These are phyloP conservation scores for Nerophis lumbriciformis DNA, from an alignment of 2,113 vertebrate species.

Conservation along the genomic window DNA sequence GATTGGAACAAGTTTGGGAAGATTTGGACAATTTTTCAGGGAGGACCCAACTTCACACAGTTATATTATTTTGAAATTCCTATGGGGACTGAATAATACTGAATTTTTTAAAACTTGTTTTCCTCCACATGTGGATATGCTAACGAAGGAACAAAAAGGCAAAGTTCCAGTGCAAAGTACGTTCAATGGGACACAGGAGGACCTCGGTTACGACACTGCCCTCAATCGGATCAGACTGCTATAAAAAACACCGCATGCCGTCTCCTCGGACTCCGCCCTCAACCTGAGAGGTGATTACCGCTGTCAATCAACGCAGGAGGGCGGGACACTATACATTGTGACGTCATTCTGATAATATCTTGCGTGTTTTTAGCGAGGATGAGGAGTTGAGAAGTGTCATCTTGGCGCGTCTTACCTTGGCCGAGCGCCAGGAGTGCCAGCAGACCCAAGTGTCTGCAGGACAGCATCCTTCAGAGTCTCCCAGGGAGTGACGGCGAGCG, in stretches of 20 bases:
- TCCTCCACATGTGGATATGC: too few species aligned
- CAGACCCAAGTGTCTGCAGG: conserved; percentile 31
- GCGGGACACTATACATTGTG: not conserved
- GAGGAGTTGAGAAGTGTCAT: not conserved
- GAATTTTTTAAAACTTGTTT: too few species aligned
- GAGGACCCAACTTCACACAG: too few species aligned
- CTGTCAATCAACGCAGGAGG: conserved; percentile 20
- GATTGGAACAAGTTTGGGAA: too few species aligned
- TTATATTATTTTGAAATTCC: too few species aligned
- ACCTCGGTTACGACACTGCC: conserved; percentile 15
- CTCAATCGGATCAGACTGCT: conserved; percentile 69
- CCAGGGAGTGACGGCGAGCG: not conserved
- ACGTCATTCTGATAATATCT: too few species aligned
- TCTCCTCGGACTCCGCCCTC: conserved; percentile 7
- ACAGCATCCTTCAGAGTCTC: conserved; percentile 40
- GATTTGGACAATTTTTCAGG: too few species aligned
- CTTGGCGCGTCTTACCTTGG: conserved; percentile 52
- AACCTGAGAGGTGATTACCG: conserved; percentile 21
- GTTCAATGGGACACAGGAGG: not conserved
- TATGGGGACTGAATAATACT: too few species aligned
- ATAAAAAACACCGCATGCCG: conserved; percentile 58
- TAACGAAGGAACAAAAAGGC: too few species aligned
- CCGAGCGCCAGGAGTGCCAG: conserved; percentile 52
- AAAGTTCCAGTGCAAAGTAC: not conserved
- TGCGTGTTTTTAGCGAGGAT: fast-evolving